A percentile compares a stretch with the other conserved stretches of the same genome.
These are phyloP conservation scores for Enteromius mattozi DNA, from an alignment of 2,797 vertebrate genomes.

Conservation along the genomic window DNA sequence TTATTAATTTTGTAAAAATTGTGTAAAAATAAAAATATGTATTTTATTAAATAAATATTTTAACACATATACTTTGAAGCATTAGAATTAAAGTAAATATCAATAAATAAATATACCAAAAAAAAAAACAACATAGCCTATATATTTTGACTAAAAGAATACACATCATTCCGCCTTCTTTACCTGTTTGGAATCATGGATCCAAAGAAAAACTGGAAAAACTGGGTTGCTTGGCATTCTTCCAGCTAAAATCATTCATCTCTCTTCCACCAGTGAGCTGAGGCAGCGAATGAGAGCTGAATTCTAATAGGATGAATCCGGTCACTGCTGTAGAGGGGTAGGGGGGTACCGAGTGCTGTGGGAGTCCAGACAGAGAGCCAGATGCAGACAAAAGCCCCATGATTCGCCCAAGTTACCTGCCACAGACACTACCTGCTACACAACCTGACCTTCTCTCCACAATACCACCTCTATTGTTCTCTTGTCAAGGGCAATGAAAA, in stretches of 20 bases:
- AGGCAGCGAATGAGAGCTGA: slow-evolving; percentile 50
- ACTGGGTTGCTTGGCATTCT: slow-evolving; percentile 29
- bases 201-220: slow-evolving; percentile 16
- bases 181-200: neutral
- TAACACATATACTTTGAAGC: neutral
- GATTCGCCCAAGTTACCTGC: slow-evolving; percentile 38
- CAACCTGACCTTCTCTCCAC: slow-evolving; percentile 35
- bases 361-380: slow-evolving; percentile 50
- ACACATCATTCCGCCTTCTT: neutral
- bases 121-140: no score
- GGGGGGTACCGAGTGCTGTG: slow-evolving; percentile 21
- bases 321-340: slow-evolving; percentile 40
- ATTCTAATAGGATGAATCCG: slow-evolving; percentile 58
- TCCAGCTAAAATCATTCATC: slow-evolving; percentile 57
- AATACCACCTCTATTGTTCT: slow-evolving; percentile 30
- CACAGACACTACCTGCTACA: slow-evolving; percentile 36
- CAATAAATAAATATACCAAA: neutral
- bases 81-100: neutral
- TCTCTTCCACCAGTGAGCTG: slow-evolving; percentile 50
- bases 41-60: neutral
- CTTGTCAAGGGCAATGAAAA: slow-evolving; percentile 28
- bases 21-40: neutral
- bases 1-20: neutral
- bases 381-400: slow-evolving; percentile 56
- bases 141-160: neutral